These are phyloP conservation scores for Heliconius ethilla DNA, from an alignment of 2,888 invertebrate species.

Conservation along the genomic window DNA sequence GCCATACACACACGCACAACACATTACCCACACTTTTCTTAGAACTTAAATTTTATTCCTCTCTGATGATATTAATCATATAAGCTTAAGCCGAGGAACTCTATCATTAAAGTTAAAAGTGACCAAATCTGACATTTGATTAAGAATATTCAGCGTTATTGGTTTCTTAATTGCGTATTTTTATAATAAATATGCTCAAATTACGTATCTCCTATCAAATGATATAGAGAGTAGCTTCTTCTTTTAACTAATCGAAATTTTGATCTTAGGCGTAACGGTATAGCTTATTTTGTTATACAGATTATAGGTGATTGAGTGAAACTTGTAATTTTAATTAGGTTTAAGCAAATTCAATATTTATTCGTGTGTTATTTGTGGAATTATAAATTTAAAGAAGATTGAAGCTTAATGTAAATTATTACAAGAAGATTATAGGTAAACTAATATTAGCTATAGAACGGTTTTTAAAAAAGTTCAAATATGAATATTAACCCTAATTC, in stretches of 20 bases:
- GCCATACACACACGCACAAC: conserved; percentile 43
- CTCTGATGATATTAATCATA: conserved; percentile 69
- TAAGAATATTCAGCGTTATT: conserved; percentile 67
- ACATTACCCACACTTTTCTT: conserved; percentile 53
- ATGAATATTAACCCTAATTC: too few relatives aligned
- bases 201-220: conserved; percentile 52
- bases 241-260: conserved; percentile 50
- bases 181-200: conserved; percentile 58
- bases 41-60: conserved; percentile 62
- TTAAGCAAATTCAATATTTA: background rate
- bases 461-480: too few relatives aligned
- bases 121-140: conserved; percentile 79
- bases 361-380: background rate
- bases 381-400: too few relatives aligned
- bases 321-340: conserved; percentile 2
- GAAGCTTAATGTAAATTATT: background rate
- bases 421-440: background rate
- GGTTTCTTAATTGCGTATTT: conserved; percentile 58
- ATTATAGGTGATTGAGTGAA: background rate
- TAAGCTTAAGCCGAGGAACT: conserved; percentile 68
- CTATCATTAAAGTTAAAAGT: conserved; percentile 76
- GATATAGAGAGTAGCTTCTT: conserved; percentile 50
- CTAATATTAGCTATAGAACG: background rate
- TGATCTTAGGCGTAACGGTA: conserved; percentile 52
- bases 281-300: conserved; percentile 5